phyloP scores from a whole-genome alignment of 2,888 invertebrate genomes.

The Drosophila bunnanda region DNA sequence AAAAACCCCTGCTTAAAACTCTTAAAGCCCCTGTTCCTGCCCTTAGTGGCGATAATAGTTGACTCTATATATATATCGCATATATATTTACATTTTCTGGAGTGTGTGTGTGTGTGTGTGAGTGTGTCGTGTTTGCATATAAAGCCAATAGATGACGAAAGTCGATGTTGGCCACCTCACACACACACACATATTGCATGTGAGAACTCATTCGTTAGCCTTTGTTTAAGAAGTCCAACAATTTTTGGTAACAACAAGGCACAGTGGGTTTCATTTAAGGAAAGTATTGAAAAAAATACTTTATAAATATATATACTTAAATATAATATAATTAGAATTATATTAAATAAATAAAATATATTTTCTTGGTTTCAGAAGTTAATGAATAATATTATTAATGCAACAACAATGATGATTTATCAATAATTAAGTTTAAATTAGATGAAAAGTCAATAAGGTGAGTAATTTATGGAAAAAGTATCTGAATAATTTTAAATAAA shows the following conservation, averaged over 20 bases:
- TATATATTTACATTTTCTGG: constrained; percentile 24
- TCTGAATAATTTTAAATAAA: too few relatives aligned
- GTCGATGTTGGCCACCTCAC: constrained; percentile 37
- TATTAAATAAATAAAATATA: background rate
- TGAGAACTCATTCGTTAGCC: constrained; percentile 70
- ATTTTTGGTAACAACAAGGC: constrained; percentile 52
- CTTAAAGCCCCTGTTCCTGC: background rate
- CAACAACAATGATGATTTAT: background rate
- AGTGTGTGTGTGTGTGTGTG: constrained; percentile 3
- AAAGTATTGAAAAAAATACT: background rate
- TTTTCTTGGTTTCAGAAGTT: background rate
- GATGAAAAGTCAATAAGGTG: too few relatives aligned
- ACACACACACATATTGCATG: constrained; percentile 72
- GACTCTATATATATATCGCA: constrained; percentile 29
- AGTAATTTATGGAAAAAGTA: too few relatives aligned
- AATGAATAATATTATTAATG: background rate
- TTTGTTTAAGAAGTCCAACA: constrained; percentile 66
- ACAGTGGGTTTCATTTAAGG: constrained; percentile 13
- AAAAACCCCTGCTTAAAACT: background rate
- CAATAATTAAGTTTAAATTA: background rate
- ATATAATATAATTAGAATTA: too few relatives aligned
- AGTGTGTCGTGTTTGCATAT: constrained; percentile 48
- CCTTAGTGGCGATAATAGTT: constrained; percentile 22
- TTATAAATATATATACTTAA: background rate
- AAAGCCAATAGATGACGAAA: constrained; percentile 73